Percentiles rank a stretch among this genome's conserved stretches.
Conservation (phyloP, 2,113 vertebrate genomes). For the Gila orcuttii region DNA sequence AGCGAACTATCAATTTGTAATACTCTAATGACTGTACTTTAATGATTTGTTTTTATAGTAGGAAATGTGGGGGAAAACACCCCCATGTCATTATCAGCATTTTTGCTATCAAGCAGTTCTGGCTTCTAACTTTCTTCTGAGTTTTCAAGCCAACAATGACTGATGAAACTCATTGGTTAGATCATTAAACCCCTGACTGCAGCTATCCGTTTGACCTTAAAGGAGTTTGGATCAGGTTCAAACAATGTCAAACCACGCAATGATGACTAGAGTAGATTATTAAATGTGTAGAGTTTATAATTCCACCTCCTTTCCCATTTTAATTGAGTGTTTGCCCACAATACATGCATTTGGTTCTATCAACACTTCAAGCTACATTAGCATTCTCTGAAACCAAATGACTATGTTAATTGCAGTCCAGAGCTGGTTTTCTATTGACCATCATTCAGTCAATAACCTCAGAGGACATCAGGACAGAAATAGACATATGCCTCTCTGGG, state of each 20-base stretch:
- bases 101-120: neutral
- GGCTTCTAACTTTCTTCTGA: neutral
- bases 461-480: constrained; percentile 39
- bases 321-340: neutral
- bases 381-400: neutral
- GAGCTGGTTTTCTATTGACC: constrained; percentile 40
- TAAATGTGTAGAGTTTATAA: neutral
- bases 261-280: neutral
- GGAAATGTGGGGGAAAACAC: neutral
- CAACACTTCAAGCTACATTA: neutral
- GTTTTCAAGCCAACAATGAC: neutral
- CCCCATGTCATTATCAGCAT: neutral
- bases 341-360: neutral
- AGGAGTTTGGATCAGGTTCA: neutral
- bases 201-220: neutral
- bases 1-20: constrained; percentile 2
- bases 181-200: neutral
- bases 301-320: neutral
- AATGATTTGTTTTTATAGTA: neutral
- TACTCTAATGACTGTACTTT: neutral
- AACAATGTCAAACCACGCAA: neutral
- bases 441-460: constrained; percentile 41
- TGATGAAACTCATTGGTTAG: neutral
- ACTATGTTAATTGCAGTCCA: constrained; percentile 1
- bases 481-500: constrained; percentile 20